phyloP scores from a whole-genome alignment of 2,888 invertebrate species.

The Morpho achilles region DNA sequence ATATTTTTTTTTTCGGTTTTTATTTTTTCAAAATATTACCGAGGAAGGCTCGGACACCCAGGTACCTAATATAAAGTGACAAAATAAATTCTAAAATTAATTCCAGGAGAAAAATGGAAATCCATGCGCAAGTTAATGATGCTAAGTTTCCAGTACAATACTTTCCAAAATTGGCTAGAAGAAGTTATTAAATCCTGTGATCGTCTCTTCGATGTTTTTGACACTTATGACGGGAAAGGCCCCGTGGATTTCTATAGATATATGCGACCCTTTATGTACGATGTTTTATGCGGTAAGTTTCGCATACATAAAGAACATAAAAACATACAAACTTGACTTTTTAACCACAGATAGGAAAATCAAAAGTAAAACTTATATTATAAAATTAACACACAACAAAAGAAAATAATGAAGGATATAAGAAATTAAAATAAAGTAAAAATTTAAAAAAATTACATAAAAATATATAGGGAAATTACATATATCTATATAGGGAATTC shows the following conservation, averaged over 20 bases:
- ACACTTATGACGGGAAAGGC: conserved; percentile 24
- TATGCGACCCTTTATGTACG: conserved; percentile 39
- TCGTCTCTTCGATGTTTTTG: conserved; percentile 33
- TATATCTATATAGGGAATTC: too few relatives aligned
- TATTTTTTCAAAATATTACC: too few relatives aligned
- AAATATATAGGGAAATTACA: too few relatives aligned
- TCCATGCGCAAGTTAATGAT: conserved; percentile 38
- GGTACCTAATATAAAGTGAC: background rate
- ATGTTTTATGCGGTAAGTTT: conserved; percentile 37
- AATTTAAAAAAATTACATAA: too few relatives aligned
- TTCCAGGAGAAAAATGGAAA: conserved; percentile 38
- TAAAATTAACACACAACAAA: too few relatives aligned
- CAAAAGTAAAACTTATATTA: too few relatives aligned
- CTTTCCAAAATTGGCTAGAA: conserved; percentile 32
- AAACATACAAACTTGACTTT: too few relatives aligned
- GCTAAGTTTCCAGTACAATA: conserved; percentile 38
- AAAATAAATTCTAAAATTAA: background rate
- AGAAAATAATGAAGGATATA: too few relatives aligned
- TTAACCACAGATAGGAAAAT: too few relatives aligned
- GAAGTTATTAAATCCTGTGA: conserved; percentile 33
- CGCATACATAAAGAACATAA: background rate
- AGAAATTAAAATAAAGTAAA: too few relatives aligned
- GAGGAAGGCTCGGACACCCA: too few relatives aligned
- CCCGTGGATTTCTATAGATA: conserved; percentile 35
- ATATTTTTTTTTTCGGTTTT: too few relatives aligned